Evolutionary conservation across 2,113 vertebrate species (phyloP).

Genomic region (Engraulis encrasicolus): DNA sequence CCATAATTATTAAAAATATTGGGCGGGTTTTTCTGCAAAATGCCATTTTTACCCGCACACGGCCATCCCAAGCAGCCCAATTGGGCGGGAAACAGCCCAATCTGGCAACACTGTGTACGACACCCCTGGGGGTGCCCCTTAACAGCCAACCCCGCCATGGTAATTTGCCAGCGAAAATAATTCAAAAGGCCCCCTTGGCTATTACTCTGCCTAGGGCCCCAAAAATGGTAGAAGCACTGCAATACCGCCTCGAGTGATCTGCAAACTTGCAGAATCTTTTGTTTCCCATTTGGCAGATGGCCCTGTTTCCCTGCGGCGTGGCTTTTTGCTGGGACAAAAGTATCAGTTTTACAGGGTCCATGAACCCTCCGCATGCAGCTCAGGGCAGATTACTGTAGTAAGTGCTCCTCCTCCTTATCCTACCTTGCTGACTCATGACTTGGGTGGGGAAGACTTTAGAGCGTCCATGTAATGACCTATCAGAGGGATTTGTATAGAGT

Average conservation of each 20-base stretch:
- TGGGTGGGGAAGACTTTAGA: not conserved
- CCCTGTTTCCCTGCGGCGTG: not conserved
- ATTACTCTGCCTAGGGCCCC: no score
- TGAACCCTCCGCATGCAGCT: conserved; percentile 2
- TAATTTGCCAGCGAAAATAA: no score
- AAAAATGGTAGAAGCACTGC: no score
- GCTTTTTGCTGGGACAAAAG: not conserved
- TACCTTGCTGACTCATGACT: conserved; percentile 2
- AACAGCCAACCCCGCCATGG: no score
- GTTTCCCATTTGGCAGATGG: not conserved
- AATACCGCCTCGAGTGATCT: not conserved
- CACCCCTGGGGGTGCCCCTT: no score
- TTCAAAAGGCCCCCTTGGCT: no score
- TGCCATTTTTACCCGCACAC: no score
- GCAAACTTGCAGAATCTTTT: conserved; percentile 11
- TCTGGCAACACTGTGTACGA: no score
- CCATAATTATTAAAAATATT: no score
- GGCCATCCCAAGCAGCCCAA: no score
- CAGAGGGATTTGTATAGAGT: not conserved
- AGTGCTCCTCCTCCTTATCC: conserved; percentile 8
- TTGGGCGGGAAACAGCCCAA: no score
- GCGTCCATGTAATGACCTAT: not conserved
- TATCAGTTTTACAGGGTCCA: not conserved
- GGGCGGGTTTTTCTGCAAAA: no score
- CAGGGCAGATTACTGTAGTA: not conserved